Conservation (phyloP, 1,140 invertebrate genomes). For the Macrotrachela quadricornifera region DNA sequence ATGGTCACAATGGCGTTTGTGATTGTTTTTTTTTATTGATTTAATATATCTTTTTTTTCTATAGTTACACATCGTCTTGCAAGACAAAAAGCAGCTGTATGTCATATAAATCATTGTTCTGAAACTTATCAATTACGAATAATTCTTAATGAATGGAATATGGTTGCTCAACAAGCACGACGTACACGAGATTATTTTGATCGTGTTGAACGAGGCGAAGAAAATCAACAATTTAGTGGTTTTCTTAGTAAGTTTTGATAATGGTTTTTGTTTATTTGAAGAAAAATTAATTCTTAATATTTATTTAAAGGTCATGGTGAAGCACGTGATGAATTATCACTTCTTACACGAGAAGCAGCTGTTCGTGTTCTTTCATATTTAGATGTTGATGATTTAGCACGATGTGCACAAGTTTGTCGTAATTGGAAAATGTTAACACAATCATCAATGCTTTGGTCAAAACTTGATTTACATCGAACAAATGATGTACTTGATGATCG, state of each 20-base stretch:
- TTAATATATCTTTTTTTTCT: too few species aligned
- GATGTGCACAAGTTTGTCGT: conserved; percentile 27
- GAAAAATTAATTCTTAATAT: too few species aligned
- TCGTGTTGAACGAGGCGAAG: conserved; percentile 26
- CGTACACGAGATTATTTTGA: conserved; percentile 27
- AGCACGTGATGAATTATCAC: conserved; percentile 25
- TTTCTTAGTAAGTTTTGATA: conserved; percentile 14
- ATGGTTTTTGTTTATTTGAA: too few species aligned
- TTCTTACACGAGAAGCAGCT: conserved; percentile 20
- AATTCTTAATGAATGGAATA: conserved; percentile 22
- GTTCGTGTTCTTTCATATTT: conserved; percentile 27
- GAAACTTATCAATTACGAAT: conserved; percentile 12
- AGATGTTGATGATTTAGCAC: conserved; percentile 23
- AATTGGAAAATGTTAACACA: conserved; percentile 30
- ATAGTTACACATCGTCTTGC: too few species aligned
- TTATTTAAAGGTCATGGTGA: conserved; percentile 17
- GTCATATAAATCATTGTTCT: neutral
- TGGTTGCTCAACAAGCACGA: conserved; percentile 17
- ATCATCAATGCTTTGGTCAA: conserved; percentile 20
- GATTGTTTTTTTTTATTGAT: too few species aligned
- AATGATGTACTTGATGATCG: neutral
- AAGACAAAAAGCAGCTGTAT: too few species aligned
- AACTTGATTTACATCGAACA: neutral
- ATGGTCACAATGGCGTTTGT: too few species aligned
- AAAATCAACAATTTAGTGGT: conserved; percentile 25